Base-by-base conservation (phyloP, 2,797 vertebrate species). In the Acrossocheilus fasciatus region DNA sequence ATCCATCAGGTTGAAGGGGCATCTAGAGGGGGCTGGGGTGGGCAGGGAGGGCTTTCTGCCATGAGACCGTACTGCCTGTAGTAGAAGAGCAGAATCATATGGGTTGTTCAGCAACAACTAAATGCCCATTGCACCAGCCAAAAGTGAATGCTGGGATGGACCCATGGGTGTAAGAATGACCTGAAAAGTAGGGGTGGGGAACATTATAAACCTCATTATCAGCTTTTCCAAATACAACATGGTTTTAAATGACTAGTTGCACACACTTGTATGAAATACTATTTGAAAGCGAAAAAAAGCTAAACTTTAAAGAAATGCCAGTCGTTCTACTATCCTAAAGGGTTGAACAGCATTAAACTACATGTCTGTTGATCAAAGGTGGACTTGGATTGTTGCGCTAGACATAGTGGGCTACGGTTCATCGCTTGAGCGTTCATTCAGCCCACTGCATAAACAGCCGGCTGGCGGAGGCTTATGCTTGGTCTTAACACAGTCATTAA, bases 1-100 rank as follows among this genome's bases (percentile, higher is more conserved):
- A 89, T 88, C 82, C 87, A 90, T 88, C 91, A 89, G 85, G 75
- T 77, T 84, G 62, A 87, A 86, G 70, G 84, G 66, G 88, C 78
- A n/a, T 54, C 39, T 69, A 64, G 39, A 79, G 62, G 50, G 34
- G 45, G 77, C 45, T 39, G n/a, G 72, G 59, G 70, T 57, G 79
- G 15, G 45, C n/a, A 66, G 50, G 45, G 23, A 64, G 36, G 6
- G 39, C 14, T 4, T 43, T 73, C n/a, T 73, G 54, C 69, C 20
- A 30, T 14, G 39, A 39, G 70, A 76, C 78, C 36, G 75, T 70
- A 74, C 6, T 78, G 30, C 4, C 36, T 39, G 26, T 79, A 39
- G 39, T 72, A 59, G 68, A 73, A 73, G 70, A 83, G 74, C 45
- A 75, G 68, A 81, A 72, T 50, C 50, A 76, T 57, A 30, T 77